These are phyloP conservation scores for Penaeus monodon DNA, from an alignment of 2,888 invertebrate species.

Conservation along the genomic window DNA sequence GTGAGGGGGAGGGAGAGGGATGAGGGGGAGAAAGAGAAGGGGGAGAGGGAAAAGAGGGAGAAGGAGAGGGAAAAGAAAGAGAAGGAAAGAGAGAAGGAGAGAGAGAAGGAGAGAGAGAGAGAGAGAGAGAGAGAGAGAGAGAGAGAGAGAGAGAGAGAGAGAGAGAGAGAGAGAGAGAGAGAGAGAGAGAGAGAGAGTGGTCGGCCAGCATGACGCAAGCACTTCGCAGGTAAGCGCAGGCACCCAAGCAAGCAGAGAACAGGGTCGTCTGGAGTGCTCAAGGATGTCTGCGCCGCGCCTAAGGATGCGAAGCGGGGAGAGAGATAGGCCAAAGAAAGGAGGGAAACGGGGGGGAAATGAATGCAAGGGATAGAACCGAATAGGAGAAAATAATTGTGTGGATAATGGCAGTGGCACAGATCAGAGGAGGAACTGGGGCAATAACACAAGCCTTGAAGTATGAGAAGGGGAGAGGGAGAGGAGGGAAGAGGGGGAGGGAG, in stretches of 20 bases:
- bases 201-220: conserved; percentile 39
- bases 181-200: background rate
- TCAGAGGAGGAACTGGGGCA: no score
- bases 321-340: background rate
- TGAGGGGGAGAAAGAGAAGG: background rate
- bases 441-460: no score
- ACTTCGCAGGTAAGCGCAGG: conserved; percentile 39
- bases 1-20: background rate
- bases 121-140: conserved; percentile 9
- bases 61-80: background rate
- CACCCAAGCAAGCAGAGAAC: conserved; percentile 10
- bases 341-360: background rate
- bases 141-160: conserved; percentile 6
- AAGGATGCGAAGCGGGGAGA: background rate
- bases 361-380: background rate
- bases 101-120: background rate
- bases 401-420: no score
- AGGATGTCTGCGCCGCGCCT: conserved; percentile 36
- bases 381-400: no score
- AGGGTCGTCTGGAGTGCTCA: conserved; percentile 37
- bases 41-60: background rate
- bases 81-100: background rate
- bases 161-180: background rate
- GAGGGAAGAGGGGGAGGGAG: no score
- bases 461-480: no score